These are phyloP conservation scores for Sweltsa coloradensis DNA, from an alignment of 1,140 invertebrate genomes.

Conservation along the genomic window DNA sequence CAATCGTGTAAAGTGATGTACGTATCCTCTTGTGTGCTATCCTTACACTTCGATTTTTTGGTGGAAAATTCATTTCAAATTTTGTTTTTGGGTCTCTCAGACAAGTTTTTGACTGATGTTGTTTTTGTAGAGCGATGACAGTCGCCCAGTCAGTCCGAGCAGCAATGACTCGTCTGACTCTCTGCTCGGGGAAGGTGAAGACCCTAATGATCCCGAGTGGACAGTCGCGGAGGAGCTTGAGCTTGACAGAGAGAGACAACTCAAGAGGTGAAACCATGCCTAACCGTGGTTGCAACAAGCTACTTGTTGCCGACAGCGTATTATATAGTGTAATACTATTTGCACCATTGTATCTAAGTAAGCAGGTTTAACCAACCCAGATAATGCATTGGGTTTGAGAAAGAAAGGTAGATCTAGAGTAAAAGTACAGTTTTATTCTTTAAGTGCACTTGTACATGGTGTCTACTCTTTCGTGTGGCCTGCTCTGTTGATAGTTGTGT, in stretches of 20 bases:
- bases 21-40: no score
- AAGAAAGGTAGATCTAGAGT: background rate
- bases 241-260: conserved; percentile 1
- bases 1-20: no score
- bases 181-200: conserved; percentile 46
- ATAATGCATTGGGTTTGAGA: background rate
- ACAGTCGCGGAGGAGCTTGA: conserved; percentile 20
- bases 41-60: no score
- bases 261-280: background rate
- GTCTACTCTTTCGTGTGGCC: conserved; percentile 1
- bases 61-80: no score
- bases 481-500: conserved; percentile 1
- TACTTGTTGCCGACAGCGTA: background rate
- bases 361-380: background rate
- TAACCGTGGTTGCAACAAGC: background rate
- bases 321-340: background rate
- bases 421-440: conserved; percentile 1
- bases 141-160: conserved; percentile 4
- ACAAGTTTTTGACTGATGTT: no score
- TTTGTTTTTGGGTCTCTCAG: no score
- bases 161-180: conserved; percentile 45
- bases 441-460: conserved; percentile 6
- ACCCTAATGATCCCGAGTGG: conserved; percentile 75
- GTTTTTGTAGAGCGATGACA: background rate
- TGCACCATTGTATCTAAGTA: background rate